A percentile compares a stretch with the other conserved stretches of the same genome.
Conservation (phyloP, 2,113 vertebrate species). For the Dinomys branickii region DNA sequence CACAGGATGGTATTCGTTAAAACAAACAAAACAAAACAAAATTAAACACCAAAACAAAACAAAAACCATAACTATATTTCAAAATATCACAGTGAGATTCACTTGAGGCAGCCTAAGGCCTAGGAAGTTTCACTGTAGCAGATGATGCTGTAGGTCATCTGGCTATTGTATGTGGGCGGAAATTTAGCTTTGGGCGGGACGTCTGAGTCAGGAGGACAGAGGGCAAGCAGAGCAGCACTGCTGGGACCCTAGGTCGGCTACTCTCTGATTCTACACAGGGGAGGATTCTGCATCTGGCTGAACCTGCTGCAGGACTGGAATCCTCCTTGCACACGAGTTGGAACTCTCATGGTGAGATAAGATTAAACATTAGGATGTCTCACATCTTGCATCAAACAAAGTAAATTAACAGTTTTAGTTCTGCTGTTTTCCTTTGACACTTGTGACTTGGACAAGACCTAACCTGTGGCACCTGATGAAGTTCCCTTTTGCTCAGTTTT, state of each 20-base stretch:
- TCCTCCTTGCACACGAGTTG: not conserved
- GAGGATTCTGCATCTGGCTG: not conserved
- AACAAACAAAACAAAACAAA: not conserved
- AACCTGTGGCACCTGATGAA: not conserved
- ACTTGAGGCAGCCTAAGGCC: not conserved
- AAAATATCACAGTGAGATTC: not conserved
- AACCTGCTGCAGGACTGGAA: not conserved
- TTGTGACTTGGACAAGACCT: constrained; percentile 4
- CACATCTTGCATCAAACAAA: not conserved
- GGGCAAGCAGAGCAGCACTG: not conserved
- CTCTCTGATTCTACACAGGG: not conserved
- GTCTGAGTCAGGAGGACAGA: not conserved
- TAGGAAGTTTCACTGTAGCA: not conserved
- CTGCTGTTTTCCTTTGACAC: not conserved
- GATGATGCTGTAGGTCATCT: not conserved
- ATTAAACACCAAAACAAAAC: too few species aligned
- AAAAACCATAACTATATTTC: not conserved
- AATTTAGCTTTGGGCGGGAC: not conserved
- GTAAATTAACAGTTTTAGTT: not conserved
- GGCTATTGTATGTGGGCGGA: not conserved
- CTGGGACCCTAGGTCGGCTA: not conserved
- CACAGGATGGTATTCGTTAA: not conserved
- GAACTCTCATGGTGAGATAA: not conserved
- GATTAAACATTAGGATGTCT: not conserved
- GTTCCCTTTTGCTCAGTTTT: not conserved